Evolutionary conservation across 2,797 vertebrate species (phyloP), one percentile per base, ranked within the genome.

Genomic region (Florisuga fusca): DNA sequence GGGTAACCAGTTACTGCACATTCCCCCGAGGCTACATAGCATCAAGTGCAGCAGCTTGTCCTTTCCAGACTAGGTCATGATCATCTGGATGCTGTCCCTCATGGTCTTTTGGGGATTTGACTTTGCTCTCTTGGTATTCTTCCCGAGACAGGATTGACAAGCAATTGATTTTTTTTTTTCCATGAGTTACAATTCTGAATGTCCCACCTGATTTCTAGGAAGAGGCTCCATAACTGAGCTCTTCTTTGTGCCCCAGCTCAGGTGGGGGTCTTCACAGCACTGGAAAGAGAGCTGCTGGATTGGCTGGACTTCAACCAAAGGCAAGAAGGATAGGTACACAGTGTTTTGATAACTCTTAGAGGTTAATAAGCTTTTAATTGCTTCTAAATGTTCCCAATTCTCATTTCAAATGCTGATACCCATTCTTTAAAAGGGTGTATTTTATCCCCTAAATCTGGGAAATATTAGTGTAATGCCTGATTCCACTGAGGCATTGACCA

Each of bases 1-100:
- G 84, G 89, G 67, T 95, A 95, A 94, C 93, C 84, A 91, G 95
- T 95, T 94, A 95, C 93, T 95, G 93, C 51, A 36, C 54, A 21
- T 95, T 95, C 89, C 84, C 87, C 80, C 36, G 43, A 69, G 94
- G 95, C 93, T 90, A 89, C 0, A 0, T 33, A 83, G 82, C 90
- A 87, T 87, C 77, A 50, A 84, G 74, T 34, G 68, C 61, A 87
- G 68, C 46, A 89, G 82, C 81, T 58, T 95, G 75, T 93, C 79
- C 78, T 94, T 95, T 89, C 72, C 72, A 58, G 93, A 33, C 64
- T 85, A 72, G 84, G 79, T 85, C 89, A 77, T 69, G 81, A 85
- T 75, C 68, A 31, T 38, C 87, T 91, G 53, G 72, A 48, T 61
- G 83, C 64, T 78, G 78, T 9, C 82, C 66, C 80, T 87, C 62